Evolutionary conservation across 2,888 invertebrate species (phyloP).

Genomic region (Caenorhabditis becei): DNA sequence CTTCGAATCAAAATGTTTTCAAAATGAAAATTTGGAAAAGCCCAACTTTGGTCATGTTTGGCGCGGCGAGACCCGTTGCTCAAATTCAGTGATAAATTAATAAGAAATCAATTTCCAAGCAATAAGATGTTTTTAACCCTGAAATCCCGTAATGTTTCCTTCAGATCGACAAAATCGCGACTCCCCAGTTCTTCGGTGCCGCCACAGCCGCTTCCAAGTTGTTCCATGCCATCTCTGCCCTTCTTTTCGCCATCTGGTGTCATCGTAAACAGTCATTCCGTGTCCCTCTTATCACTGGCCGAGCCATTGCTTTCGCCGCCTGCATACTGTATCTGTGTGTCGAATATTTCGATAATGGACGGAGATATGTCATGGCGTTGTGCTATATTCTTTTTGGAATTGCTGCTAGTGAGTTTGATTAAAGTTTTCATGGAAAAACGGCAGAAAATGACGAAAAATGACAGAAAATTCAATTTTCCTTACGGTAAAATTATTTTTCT

Average conservation of each 20-base stretch:
- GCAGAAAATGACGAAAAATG: no score
- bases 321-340: slow-evolving; percentile 68
- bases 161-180: slow-evolving; percentile 69
- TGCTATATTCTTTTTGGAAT: slow-evolving; percentile 69
- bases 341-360: slow-evolving; percentile 61
- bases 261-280: slow-evolving; percentile 50
- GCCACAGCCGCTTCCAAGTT: slow-evolving; percentile 66
- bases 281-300: slow-evolving; percentile 62
- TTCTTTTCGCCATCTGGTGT: slow-evolving; percentile 69
- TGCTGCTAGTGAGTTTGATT: slow-evolving; percentile 55
- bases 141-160: no score
- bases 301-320: slow-evolving; percentile 63
- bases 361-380: slow-evolving; percentile 63
- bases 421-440: no score
- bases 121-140: no score
- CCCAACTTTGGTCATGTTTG: no score
- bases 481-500: no score
- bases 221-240: slow-evolving; percentile 68
- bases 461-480: no score
- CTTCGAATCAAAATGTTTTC: no score
- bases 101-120: no score
- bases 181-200: slow-evolving; percentile 69
- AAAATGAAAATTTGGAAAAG: no score
- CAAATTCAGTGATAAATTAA: no score
- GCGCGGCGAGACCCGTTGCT: no score